phyloP scores from a whole-genome alignment of 2,888 invertebrate genomes.

The Xylota segnis region DNA sequence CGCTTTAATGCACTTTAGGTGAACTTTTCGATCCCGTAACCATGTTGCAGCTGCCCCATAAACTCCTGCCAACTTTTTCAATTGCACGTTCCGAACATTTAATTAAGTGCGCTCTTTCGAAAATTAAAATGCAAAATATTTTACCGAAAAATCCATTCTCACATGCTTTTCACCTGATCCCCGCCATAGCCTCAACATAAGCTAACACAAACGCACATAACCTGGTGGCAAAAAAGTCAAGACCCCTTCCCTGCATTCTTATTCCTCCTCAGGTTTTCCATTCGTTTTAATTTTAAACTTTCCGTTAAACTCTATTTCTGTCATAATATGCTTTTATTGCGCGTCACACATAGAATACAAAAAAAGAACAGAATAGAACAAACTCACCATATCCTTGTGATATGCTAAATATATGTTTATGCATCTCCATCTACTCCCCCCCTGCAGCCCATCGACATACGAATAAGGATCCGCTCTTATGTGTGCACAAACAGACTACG shows the following conservation, averaged over 20 bases:
- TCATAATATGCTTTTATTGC: constrained; percentile 67
- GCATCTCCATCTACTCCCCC: not conserved
- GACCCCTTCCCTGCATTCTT: not conserved
- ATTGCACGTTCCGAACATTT: constrained; percentile 17
- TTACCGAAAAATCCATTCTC: constrained; percentile 16
- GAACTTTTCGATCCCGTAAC: not conserved
- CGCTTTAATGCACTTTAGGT: not conserved
- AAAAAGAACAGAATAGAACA: constrained; percentile 40
- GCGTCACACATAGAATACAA: constrained; percentile 29
- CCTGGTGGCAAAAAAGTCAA: constrained; percentile 24
- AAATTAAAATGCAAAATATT: constrained; percentile 28
- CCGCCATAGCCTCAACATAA: constrained; percentile 16
- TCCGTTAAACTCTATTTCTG: constrained; percentile 68
- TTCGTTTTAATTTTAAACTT: constrained; percentile 74
- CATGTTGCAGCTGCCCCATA: not conserved
- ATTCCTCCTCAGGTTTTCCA: constrained; percentile 25
- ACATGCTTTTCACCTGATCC: constrained; percentile 26
- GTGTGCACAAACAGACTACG: constrained; percentile 10
- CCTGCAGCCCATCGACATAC: not conserved
- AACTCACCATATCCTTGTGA: constrained; percentile 47
- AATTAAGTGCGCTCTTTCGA: constrained; percentile 30
- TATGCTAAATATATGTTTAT: constrained; percentile 51
- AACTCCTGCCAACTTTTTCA: not conserved
- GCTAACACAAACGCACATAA: not conserved
- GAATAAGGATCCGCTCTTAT: constrained; percentile 17